Evolutionary conservation across 2,888 invertebrate species (phyloP).

Genomic region (Myopa tessellatipennis): DNA sequence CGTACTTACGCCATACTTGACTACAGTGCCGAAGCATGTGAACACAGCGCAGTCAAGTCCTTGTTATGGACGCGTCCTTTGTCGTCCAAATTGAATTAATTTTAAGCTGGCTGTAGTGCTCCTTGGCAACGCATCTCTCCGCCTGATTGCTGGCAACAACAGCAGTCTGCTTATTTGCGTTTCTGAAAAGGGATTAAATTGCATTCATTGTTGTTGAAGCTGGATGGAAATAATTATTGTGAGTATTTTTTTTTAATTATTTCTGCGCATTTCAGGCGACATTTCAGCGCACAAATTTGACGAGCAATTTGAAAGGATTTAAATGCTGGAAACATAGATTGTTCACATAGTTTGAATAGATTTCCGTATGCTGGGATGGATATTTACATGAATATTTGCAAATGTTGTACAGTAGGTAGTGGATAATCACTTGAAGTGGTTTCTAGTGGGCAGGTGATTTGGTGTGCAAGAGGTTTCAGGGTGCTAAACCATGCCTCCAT

Average conservation of each 20-base stretch:
- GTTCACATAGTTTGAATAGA: background rate
- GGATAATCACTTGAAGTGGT: too few species aligned
- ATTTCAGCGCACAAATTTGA: background rate
- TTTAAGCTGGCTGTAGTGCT: conserved; percentile 16
- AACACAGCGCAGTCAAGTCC: conserved; percentile 33
- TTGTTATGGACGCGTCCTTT: conserved; percentile 17
- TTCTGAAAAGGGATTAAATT: conserved; percentile 22
- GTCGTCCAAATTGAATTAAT: conserved; percentile 28
- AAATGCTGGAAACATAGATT: background rate
- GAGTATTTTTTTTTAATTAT: background rate
- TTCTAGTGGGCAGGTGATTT: too few species aligned
- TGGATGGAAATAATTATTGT: background rate
- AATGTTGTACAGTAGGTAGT: too few species aligned
- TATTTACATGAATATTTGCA: background rate
- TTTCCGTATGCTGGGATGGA: background rate
- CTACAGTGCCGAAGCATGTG: conserved; percentile 27
- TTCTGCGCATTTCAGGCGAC: background rate
- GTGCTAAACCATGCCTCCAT: too few species aligned
- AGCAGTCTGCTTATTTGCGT: conserved; percentile 18
- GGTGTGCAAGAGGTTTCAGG: too few species aligned
- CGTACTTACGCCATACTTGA: conserved; percentile 15
- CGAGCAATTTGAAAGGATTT: background rate
- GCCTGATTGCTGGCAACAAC: background rate
- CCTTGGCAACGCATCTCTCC: background rate
- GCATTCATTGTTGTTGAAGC: background rate